Percentiles rank a stretch among this genome's conserved stretches.
phyloP scores from a whole-genome alignment of 2,113 vertebrate genomes.

The Synchiropus splendidus region DNA sequence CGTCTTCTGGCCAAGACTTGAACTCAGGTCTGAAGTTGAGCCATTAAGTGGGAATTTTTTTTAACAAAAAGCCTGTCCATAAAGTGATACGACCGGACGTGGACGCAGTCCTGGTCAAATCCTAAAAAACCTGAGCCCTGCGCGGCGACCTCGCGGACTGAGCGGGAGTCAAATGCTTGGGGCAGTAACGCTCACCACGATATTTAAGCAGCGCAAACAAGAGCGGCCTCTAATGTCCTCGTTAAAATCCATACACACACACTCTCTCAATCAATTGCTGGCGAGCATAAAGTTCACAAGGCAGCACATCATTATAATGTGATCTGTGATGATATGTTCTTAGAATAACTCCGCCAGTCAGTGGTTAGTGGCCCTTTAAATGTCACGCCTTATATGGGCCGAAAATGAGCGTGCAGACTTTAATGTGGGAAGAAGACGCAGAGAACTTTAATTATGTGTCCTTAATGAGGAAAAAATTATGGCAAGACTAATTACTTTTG shows the following conservation, averaged over 20 bases:
- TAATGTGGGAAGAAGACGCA: constrained; percentile 67
- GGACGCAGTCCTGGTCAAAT: no score
- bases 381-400: constrained; percentile 59
- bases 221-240: constrained; percentile 39
- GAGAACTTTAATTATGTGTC: constrained; percentile 67
- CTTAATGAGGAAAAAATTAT: constrained; percentile 70
- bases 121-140: constrained; percentile 4
- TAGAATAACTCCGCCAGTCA: constrained; percentile 57
- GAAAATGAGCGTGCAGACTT: constrained; percentile 64
- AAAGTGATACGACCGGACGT: no score
- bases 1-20: no score
- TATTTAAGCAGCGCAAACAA: constrained; percentile 26
- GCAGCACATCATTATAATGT: constrained; percentile 59
- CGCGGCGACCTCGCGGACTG: constrained; percentile 2
- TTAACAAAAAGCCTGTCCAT: no score
- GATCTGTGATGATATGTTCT: constrained; percentile 66
- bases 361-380: constrained; percentile 67
- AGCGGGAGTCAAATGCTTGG: constrained; percentile 13
- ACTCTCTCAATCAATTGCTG: constrained; percentile 48
- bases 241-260: constrained; percentile 47
- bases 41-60: no score
- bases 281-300: constrained; percentile 51
- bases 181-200: constrained; percentile 18
- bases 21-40: no score
- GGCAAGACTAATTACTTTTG: constrained; percentile 65